Evolutionary conservation across 2,888 invertebrate species (phyloP).

Genomic region (Apamea crenata): DNA sequence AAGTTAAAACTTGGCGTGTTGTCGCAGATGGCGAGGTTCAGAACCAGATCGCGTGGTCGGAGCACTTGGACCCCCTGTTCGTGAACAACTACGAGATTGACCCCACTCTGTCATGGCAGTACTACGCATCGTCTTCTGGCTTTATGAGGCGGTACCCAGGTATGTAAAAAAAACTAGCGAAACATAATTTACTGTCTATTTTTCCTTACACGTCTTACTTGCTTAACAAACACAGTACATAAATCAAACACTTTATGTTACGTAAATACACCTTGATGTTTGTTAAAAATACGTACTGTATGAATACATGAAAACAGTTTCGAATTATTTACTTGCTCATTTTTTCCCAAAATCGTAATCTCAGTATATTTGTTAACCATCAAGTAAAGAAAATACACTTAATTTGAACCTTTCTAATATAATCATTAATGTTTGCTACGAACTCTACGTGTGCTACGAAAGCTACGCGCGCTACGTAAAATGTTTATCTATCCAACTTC

Average conservation of each 20-base stretch:
- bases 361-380: too few relatives aligned
- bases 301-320: not conserved
- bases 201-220: not conserved
- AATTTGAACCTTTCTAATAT: not conserved
- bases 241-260: not conserved
- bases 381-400: not conserved
- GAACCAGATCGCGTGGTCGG: constrained; percentile 98
- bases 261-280: not conserved
- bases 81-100: constrained; percentile 97
- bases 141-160: constrained; percentile 99
- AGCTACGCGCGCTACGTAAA: constrained; percentile 32
- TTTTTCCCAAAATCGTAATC: not conserved
- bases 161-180: not conserved
- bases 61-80: constrained; percentile 96
- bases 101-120: constrained; percentile 99
- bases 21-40: constrained; percentile 94
- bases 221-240: not conserved
- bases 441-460: constrained; percentile 28
- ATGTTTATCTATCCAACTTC: constrained; percentile 26
- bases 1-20: constrained; percentile 42
- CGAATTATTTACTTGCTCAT: not conserved
- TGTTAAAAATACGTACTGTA: not conserved
- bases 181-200: not conserved
- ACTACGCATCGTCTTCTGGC: constrained; percentile 98
- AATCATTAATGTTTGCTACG: constrained; percentile 20